phyloP scores from a whole-genome alignment of 2,797 vertebrate genomes.

The Sebastes kiyomatsui region DNA sequence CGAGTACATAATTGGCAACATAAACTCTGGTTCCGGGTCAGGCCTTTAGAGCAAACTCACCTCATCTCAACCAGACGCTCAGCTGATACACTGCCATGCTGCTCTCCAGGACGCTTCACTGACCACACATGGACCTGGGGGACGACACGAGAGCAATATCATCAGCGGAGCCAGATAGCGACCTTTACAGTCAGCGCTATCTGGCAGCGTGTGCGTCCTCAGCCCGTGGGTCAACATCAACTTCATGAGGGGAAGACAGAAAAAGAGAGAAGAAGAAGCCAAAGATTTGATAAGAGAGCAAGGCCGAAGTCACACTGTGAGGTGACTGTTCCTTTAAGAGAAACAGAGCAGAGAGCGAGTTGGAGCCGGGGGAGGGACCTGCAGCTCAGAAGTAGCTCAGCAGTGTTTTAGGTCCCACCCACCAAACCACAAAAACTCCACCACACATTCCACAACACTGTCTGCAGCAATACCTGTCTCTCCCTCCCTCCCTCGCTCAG shows the following conservation, averaged over 20 bases:
- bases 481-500: background rate
- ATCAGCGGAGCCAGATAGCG: constrained; percentile 40
- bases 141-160: constrained; percentile 35
- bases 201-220: constrained; percentile 8
- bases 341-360: constrained; percentile 40
- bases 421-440: constrained; percentile 79
- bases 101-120: constrained; percentile 67
- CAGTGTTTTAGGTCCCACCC: constrained; percentile 63
- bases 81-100: constrained; percentile 68
- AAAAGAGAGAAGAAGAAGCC: constrained; percentile 14
- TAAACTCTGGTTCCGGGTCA: background rate
- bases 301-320: constrained; percentile 19
- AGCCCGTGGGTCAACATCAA: constrained; percentile 38
- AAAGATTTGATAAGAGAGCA: constrained; percentile 20
- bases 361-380: constrained; percentile 51
- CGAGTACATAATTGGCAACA: background rate
- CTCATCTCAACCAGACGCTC: constrained; percentile 78
- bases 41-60: constrained; percentile 62
- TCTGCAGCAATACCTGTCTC: constrained; percentile 64
- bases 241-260: constrained; percentile 9
- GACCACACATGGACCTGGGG: constrained; percentile 70
- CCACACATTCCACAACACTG: constrained; percentile 76
- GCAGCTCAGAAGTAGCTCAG: constrained; percentile 66
- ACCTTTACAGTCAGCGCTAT: constrained; percentile 25
- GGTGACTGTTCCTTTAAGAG: constrained; percentile 74